Conservation (phyloP, 2,888 invertebrate genomes). For the Empis livida region DNA sequence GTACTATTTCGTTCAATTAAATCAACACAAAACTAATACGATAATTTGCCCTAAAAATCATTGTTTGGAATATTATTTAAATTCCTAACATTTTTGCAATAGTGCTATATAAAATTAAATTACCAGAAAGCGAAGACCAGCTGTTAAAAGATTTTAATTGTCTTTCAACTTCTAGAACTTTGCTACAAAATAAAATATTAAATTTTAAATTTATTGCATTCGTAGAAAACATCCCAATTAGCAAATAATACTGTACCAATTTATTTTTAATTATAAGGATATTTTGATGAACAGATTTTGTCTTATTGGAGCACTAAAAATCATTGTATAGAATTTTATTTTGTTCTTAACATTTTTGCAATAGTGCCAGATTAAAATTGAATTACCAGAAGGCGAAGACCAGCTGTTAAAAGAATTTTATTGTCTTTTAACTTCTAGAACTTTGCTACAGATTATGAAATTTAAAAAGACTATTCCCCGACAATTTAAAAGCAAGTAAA, state of each 20-base stretch:
- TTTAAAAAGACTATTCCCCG: too few relatives aligned
- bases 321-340: slow-evolving; percentile 7
- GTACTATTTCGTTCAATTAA: too few relatives aligned
- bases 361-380: slow-evolving; percentile 15
- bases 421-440: slow-evolving; percentile 20
- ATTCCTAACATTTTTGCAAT: slow-evolving; percentile 26
- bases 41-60: slow-evolving; percentile 25
- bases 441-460: slow-evolving; percentile 18
- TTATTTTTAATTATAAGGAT: too few relatives aligned
- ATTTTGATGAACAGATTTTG: too few relatives aligned
- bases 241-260: too few relatives aligned
- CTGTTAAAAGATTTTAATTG: neutral
- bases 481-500: too few relatives aligned
- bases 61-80: slow-evolving; percentile 16
- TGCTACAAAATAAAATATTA: neutral
- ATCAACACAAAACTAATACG: too few relatives aligned
- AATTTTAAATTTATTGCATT: slow-evolving; percentile 4
- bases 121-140: neutral
- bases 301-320: slow-evolving; percentile 12
- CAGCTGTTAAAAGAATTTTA: slow-evolving; percentile 21
- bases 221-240: too few relatives aligned
- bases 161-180: slow-evolving; percentile 10
- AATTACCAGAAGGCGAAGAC: slow-evolving; percentile 4
- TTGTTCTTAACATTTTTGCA: slow-evolving; percentile 13
- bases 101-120: slow-evolving; percentile 22